Evolutionary conservation across 1,140 invertebrate genomes (phyloP).

Genomic region (Penaeus chinensis): DNA sequence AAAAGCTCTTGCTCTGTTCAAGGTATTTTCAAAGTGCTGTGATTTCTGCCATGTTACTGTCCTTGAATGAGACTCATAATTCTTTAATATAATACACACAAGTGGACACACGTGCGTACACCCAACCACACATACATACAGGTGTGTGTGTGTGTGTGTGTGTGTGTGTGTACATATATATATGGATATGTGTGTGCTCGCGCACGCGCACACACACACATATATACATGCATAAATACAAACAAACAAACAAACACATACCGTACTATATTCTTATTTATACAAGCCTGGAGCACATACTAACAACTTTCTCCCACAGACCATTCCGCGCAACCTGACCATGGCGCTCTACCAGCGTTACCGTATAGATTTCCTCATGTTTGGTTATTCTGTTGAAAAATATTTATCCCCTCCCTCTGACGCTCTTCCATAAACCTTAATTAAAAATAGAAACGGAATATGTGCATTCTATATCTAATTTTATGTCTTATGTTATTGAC

Average conservation of each 20-base stretch:
- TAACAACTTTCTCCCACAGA: conserved; percentile 4
- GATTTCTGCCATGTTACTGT: not conserved
- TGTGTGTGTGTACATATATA: not conserved
- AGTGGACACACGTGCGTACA: not conserved
- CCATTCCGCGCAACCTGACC: conserved; percentile 12
- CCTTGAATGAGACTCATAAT: not conserved
- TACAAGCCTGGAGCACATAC: not conserved
- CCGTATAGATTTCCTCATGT: conserved; percentile 37
- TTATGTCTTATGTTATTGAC: too few species aligned
- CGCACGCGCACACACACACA: too few species aligned
- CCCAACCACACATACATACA: not conserved
- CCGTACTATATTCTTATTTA: too few species aligned
- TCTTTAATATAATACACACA: not conserved
- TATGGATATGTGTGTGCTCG: not conserved
- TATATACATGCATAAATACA: too few species aligned
- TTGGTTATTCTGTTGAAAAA: not conserved
- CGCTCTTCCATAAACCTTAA: too few species aligned
- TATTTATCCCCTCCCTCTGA: not conserved
- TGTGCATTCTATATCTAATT: too few species aligned
- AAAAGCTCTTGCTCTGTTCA: conserved; percentile 14
- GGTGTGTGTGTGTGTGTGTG: not conserved
- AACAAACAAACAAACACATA: too few species aligned
- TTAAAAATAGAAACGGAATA: too few species aligned
- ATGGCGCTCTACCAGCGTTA: conserved; percentile 28
- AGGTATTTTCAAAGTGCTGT: conserved; percentile 1